Percentiles rank a stretch among this genome's conserved stretches.
These are phyloP conservation scores for Mastacembelus armatus DNA, from an alignment of 2,797 vertebrate species.

Conservation along the genomic window DNA sequence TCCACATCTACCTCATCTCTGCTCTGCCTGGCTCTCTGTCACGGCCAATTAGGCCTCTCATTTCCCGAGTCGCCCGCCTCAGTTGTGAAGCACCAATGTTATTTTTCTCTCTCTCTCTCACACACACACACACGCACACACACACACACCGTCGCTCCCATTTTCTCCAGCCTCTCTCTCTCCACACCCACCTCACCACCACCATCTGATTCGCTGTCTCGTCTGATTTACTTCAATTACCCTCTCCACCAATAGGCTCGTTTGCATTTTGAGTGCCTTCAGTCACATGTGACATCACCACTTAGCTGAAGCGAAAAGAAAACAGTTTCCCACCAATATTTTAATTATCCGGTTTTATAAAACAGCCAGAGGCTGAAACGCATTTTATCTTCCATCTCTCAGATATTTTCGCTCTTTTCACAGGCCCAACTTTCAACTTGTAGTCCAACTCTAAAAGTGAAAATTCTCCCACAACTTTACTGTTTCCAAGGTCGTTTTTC, in stretches of 20 bases:
- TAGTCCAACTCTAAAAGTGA: background rate
- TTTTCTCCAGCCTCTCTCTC: background rate
- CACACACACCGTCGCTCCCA: background rate
- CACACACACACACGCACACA: background rate
- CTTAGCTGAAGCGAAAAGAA: background rate
- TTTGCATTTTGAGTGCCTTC: constrained; percentile 56
- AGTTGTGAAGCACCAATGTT: constrained; percentile 65
- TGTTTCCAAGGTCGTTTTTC: constrained; percentile 54
- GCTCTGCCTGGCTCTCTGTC: constrained; percentile 57
- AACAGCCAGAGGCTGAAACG: background rate
- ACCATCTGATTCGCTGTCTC: constrained; percentile 49
- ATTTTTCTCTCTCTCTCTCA: constrained; percentile 27
- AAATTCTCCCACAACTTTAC: constrained; percentile 31
- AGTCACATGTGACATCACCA: constrained; percentile 55
- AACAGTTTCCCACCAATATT: background rate
- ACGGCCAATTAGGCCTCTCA: constrained; percentile 76
- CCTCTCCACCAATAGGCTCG: constrained; percentile 38
- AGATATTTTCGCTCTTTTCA: constrained; percentile 1
- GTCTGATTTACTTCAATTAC: constrained; percentile 59
- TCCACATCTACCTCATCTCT: too few species aligned
- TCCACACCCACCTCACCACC: constrained; percentile 1
- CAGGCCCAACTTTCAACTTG: constrained; percentile 3
- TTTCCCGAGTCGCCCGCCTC: constrained; percentile 61
- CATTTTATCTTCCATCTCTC: background rate
- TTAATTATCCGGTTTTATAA: constrained; percentile 31